Conservation (phyloP, 2,888 invertebrate species). For the Agrilus cyanescens region DNA sequence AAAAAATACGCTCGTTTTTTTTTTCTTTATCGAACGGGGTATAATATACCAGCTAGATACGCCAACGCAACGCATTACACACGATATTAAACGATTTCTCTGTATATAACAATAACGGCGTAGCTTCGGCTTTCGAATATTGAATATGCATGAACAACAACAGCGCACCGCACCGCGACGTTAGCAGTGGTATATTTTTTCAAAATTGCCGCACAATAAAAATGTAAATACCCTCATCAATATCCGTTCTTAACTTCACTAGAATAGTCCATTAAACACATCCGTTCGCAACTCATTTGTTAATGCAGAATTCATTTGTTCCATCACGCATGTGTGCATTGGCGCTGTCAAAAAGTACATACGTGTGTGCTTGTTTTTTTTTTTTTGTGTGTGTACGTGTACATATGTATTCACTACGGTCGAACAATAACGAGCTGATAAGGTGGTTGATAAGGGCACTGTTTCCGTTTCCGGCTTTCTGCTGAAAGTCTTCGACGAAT, state of each 20-base stretch:
- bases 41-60: too few relatives aligned
- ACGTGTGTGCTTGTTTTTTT: too few relatives aligned
- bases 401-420: slow-evolving; percentile 13
- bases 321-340: slow-evolving; percentile 32
- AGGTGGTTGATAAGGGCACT: slow-evolving; percentile 27
- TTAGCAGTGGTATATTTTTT: slow-evolving; percentile 2
- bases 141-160: slow-evolving; percentile 15
- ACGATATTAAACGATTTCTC: too few relatives aligned
- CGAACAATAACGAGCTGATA: slow-evolving; percentile 30
- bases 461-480: slow-evolving; percentile 27
- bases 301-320: slow-evolving; percentile 33
- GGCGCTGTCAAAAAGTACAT: slow-evolving; percentile 23
- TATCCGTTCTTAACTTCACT: slow-evolving; percentile 17
- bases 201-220: slow-evolving; percentile 16
- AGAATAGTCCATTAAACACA: slow-evolving; percentile 31
- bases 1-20: not conserved
- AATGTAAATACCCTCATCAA: slow-evolving; percentile 24
- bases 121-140: slow-evolving; percentile 5
- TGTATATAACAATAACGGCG: too few relatives aligned
- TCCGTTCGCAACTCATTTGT: slow-evolving; percentile 32
- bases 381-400: too few relatives aligned
- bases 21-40: too few relatives aligned
- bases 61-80: too few relatives aligned
- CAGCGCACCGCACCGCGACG: not conserved
- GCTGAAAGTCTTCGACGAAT: slow-evolving; percentile 19